These are phyloP conservation scores for Cherax destructor DNA, from an alignment of 1,140 invertebrate species.

Conservation along the genomic window DNA sequence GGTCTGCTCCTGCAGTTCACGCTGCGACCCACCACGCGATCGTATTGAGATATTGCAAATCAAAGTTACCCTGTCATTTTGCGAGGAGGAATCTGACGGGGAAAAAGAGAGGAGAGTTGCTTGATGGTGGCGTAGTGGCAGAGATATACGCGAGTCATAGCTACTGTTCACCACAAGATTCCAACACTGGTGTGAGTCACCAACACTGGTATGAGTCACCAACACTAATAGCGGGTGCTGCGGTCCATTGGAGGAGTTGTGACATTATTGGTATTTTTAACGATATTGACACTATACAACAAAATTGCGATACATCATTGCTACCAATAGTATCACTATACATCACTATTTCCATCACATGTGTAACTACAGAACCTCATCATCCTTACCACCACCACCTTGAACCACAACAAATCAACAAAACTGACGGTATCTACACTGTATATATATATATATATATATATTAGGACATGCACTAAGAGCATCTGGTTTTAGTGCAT, in stretches of 20 bases:
- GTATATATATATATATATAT: too few species aligned
- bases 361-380: not conserved
- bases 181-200: not conserved
- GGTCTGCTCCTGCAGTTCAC: too few species aligned
- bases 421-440: too few species aligned
- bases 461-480: too few species aligned
- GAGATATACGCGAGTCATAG: not conserved
- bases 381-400: not conserved
- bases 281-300: too few species aligned
- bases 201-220: not conserved
- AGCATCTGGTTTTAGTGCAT: too few species aligned
- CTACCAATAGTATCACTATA: not conserved
- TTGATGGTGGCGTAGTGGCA: conserved; percentile 22
- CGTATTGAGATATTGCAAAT: conserved; percentile 42
- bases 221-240: too few species aligned
- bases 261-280: too few species aligned
- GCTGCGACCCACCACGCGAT: conserved; percentile 1
- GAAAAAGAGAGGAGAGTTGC: conserved; percentile 9
- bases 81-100: not conserved
- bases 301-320: too few species aligned
- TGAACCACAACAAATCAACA: too few species aligned
- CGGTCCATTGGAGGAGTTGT: too few species aligned
- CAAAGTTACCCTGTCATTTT: conserved; percentile 28
- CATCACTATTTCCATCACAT: not conserved
- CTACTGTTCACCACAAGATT: too few species aligned